Evolutionary conservation across 2,797 vertebrate species (phyloP), one percentile per base, ranked within the genome.

Genomic region (Hydrocynus forskahlii): DNA sequence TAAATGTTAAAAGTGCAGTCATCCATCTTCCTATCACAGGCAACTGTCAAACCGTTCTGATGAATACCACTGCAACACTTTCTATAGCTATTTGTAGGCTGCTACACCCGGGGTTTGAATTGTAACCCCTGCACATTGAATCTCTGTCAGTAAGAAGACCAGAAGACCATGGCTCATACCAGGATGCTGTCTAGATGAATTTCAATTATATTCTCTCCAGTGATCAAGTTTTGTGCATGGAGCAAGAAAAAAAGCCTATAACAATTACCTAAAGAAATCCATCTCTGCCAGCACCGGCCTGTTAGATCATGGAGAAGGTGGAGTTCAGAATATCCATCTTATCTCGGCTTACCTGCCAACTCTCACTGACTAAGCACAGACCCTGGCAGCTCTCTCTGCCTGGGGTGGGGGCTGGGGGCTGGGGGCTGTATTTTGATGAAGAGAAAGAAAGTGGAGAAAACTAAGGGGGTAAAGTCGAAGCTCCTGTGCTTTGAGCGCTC

Each of bases 1-100:
- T 86, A 90, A 90, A 89, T 89, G 86, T 89, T 89, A 85, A 63
- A 69, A 71, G 38, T 72, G 69, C 57, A 82, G 64, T 45, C 79
- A 87, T 88, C 89, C 79, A 88, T 88, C 83, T 78, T 84, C 48
- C 43, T 70, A 70, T 72, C 81, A 80, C 74, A 57, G 80, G 80
- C 55, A 76, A 88, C 85, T 79, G 80, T 78, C 63, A 84, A 63
- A 76, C 38, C 67, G 55, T 64, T 68, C 23, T 23, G 57, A 43
- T 52, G 57, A 81, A 77, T 68, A 54, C 17, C 67, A 45, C 45
- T 78, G 35, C 50, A 64, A 35, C 52, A 71, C 64, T 81, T 78
- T 66, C 59, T 72, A 45, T 55, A 4, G 14, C 81, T 19, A 16
- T 23, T 75, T 64, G 40, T 55, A 74, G 57, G 62, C 54, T 52